phyloP scores from a whole-genome alignment of 2,113 vertebrate species.

The Cardinalis cardinalis region DNA sequence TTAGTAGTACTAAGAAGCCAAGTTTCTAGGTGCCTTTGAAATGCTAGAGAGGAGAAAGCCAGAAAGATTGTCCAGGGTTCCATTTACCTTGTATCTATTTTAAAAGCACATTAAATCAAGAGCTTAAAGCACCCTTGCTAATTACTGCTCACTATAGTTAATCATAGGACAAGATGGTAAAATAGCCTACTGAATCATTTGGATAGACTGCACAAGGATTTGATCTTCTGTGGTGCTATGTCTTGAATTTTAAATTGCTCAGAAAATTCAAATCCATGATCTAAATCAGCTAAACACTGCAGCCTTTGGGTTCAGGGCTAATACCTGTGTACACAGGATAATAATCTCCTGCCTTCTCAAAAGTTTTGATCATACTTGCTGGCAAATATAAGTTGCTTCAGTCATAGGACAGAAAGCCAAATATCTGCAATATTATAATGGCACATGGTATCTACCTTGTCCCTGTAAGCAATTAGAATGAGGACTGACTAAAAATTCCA shows the following conservation, averaged over 20 bases:
- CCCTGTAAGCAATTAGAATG: not conserved
- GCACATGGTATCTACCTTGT: not conserved
- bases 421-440: not conserved
- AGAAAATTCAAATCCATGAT: not conserved
- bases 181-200: not conserved
- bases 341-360: not conserved
- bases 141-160: not conserved
- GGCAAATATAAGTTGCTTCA: not conserved
- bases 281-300: not conserved
- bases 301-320: not conserved
- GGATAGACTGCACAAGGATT: not conserved
- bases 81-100: slow-evolving; percentile 24
- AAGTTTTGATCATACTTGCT: not conserved
- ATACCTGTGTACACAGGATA: not conserved
- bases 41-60: slow-evolving; percentile 16
- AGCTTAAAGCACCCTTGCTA: slow-evolving; percentile 29
- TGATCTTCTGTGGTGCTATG: not conserved
- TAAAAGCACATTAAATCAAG: slow-evolving; percentile 22
- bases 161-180: slow-evolving; percentile 33
- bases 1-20: slow-evolving; percentile 38
- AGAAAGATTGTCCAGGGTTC: slow-evolving; percentile 27
- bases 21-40: slow-evolving; percentile 60
- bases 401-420: not conserved
- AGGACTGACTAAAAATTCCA: not conserved
- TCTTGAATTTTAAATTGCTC: slow-evolving; percentile 16